Conservation (phyloP, 2,888 invertebrate genomes). For the Diarsia rubi region DNA sequence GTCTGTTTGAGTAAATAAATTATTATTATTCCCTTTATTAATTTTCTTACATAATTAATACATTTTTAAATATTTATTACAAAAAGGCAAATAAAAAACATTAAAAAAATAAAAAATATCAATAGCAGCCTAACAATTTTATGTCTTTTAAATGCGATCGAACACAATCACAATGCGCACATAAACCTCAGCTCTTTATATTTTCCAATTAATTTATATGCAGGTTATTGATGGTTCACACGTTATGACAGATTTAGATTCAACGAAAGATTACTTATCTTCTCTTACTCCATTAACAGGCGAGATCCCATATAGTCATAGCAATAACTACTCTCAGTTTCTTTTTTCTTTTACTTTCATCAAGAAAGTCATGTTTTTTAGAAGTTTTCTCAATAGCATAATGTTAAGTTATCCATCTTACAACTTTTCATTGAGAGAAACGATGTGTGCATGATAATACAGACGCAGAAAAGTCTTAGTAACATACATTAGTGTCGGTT, state of each 20-base stretch:
- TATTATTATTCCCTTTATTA: too few relatives aligned
- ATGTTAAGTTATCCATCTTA: conserved; percentile 5
- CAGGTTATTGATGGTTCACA: neutral
- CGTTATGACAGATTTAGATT: conserved; percentile 4
- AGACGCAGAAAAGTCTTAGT: neutral
- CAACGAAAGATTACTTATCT: conserved; percentile 12
- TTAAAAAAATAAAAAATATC: too few relatives aligned
- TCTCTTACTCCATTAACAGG: conserved; percentile 11
- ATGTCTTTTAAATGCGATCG: conserved; percentile 2
- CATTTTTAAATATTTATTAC: too few relatives aligned
- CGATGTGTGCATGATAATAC: neutral
- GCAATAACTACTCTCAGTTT: conserved; percentile 30
- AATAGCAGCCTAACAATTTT: too few relatives aligned
- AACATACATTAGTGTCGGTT: conserved; percentile 14
- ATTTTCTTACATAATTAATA: too few relatives aligned
- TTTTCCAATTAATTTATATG: neutral
- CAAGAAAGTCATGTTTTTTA: conserved; percentile 26
- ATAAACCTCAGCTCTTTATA: neutral
- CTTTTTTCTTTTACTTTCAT: conserved; percentile 23
- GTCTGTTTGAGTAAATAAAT: too few relatives aligned
- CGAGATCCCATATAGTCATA: conserved; percentile 7
- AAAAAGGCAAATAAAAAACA: too few relatives aligned
- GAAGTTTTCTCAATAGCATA: conserved; percentile 5
- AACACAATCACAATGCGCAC: neutral
- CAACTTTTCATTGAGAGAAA: conserved; percentile 8